phyloP scores from a whole-genome alignment of 2,113 vertebrate genomes.

The Hemibagrus wyckioides region DNA sequence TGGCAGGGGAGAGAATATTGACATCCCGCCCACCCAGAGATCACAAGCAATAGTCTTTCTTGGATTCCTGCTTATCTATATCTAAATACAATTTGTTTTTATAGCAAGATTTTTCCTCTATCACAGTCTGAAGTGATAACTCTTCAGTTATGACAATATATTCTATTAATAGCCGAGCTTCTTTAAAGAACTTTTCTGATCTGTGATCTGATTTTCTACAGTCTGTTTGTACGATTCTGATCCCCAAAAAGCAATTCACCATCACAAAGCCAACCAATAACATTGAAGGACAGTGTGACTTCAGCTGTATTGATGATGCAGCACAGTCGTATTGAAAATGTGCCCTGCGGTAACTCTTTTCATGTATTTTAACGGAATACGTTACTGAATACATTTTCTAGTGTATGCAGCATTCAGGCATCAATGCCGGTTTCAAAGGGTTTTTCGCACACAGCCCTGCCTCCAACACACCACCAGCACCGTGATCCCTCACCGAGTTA shows the following conservation, averaged over 20 bases:
- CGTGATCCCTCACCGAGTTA: constrained; percentile 18
- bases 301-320: constrained; percentile 2
- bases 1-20: background rate
- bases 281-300: constrained; percentile 5
- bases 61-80: background rate
- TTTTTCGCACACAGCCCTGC: constrained; percentile 4
- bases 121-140: background rate
- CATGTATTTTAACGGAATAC: constrained; percentile 34
- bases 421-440: constrained; percentile 4
- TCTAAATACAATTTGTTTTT: background rate
- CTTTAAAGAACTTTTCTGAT: background rate
- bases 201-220: background rate
- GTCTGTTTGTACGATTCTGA: background rate
- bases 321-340: constrained; percentile 19
- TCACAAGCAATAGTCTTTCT: background rate
- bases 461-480: constrained; percentile 14
- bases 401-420: background rate
- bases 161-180: background rate
- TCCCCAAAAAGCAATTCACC: background rate
- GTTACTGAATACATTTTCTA: constrained; percentile 8
- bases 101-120: background rate
- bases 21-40: background rate
- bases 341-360: background rate
- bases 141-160: background rate
- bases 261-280: background rate